A percentile compares a stretch with the other conserved stretches of the same genome.
These are phyloP conservation scores for Chromis chromis DNA, from an alignment of 2,797 vertebrate species.

Conservation along the genomic window DNA sequence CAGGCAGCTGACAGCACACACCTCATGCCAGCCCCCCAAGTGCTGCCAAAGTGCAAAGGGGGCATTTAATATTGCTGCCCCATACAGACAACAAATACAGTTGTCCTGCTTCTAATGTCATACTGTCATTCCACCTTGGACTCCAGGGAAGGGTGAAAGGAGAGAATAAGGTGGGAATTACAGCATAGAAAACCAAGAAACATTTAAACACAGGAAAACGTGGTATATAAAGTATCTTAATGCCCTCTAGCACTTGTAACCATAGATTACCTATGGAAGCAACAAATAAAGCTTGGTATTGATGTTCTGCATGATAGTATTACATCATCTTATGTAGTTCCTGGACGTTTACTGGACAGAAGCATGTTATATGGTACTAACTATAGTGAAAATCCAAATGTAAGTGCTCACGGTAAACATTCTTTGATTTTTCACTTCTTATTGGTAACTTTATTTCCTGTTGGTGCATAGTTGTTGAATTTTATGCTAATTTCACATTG, in stretches of 20 bases:
- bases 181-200: background rate
- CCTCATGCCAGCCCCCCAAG: slow-evolving; percentile 59
- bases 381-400: no score
- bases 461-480: background rate
- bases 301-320: no score
- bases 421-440: no score
- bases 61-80: slow-evolving; percentile 64
- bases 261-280: no score
- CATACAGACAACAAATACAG: slow-evolving; percentile 48
- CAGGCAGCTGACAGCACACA: slow-evolving; percentile 74
- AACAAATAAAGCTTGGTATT: no score
- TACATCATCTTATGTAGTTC: no score
- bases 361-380: no score
- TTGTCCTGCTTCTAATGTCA: slow-evolving; percentile 53
- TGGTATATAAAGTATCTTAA: background rate
- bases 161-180: background rate
- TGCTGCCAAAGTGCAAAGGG: slow-evolving; percentile 57
- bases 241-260: no score
- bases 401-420: no score
- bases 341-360: no score
- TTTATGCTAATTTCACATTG: background rate
- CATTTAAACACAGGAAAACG: background rate
- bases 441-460: no score
- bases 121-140: background rate
- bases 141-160: background rate